Evolutionary conservation across 2,797 vertebrate species (phyloP), one percentile per base, ranked within the genome.

Genomic region (Tenualosa ilisha): DNA sequence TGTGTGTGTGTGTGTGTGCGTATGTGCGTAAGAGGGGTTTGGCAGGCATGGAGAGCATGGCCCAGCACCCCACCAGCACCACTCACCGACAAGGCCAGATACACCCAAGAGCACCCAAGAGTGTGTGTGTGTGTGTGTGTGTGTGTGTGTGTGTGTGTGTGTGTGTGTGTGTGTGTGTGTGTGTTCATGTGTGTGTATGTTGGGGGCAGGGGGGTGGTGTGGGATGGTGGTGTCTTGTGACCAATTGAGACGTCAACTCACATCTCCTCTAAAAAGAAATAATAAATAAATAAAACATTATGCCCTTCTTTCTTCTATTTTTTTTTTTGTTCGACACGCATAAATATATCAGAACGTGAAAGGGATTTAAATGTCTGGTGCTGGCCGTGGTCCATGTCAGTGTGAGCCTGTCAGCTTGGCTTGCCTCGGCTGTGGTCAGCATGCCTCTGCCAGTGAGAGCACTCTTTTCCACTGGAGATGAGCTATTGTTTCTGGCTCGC

Each of bases 211-310:
- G 84, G 84, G 75, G 43, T 87, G 85, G 31, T 31, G 46, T 49
- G 46, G 7, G 46, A 8, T 49, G 46, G 4, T 49, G 79, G 43
- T 87, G 85, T 91, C 89, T 85, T 81, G 85, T 85, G 79, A 91
- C 84, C 89, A 86, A 89, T 89, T 89, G 89, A 90, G 88, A 85
- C 83, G 86, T 89, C 90, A 90, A 85, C 83, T 91, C 43, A 51
- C 83, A 61, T 86, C 88, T 86, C 83, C 40, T 84, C 86, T 85
- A 84, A 89, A 86, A 82, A 84, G 75, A 89, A 85, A 83, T 37
- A 75, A 75, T 40, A 43, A 43, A 75, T 7, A 43, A 31, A 43
- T 37, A 75, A 75, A 75, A 75, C 31, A 43, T 43, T 75, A 75
- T n/a, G 31, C 40, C 68, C 26, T 75, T 37, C 53, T 75, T 68